These are phyloP conservation scores for Philopedon plagiatum DNA, from an alignment of 2,888 invertebrate genomes.

Conservation along the genomic window DNA sequence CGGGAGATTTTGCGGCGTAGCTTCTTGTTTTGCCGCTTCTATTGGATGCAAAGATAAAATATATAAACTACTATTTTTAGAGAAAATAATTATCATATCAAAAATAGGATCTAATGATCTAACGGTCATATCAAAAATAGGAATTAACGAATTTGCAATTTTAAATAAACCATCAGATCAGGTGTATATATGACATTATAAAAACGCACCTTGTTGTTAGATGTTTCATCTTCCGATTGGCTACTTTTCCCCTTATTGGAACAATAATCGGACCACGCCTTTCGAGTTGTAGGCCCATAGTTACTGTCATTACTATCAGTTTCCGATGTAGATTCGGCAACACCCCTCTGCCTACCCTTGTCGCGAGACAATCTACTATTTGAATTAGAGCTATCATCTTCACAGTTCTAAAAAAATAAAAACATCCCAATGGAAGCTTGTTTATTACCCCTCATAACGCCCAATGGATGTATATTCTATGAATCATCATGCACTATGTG, in stretches of 20 bases:
- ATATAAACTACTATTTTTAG: too few relatives aligned
- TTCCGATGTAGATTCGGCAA: constrained; percentile 67
- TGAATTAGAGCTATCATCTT: constrained; percentile 58
- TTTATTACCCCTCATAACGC: background rate
- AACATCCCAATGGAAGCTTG: background rate
- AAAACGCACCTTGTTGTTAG: constrained; percentile 63
- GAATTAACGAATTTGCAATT: too few relatives aligned
- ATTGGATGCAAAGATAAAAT: constrained; percentile 38
- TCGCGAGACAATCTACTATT: constrained; percentile 59
- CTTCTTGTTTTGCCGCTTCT: constrained; percentile 68
- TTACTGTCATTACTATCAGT: constrained; percentile 68
- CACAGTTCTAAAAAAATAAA: constrained; percentile 58
- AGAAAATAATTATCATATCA: too few relatives aligned
- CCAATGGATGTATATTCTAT: background rate
- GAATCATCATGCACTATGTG: too few relatives aligned
- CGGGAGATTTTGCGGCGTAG: constrained; percentile 70
- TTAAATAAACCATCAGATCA: too few relatives aligned
- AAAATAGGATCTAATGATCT: too few relatives aligned
- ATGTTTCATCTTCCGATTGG: constrained; percentile 74
- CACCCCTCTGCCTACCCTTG: constrained; percentile 68
- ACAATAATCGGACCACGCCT: constrained; percentile 84
- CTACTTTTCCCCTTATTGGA: constrained; percentile 75
- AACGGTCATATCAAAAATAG: too few relatives aligned
- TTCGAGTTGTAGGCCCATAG: constrained; percentile 79
- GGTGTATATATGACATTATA: too few relatives aligned